Percentiles rank a stretch among this genome's conserved stretches.
These are phyloP conservation scores for Diadromus collaris DNA, from an alignment of 2,888 invertebrate species.

Conservation along the genomic window DNA sequence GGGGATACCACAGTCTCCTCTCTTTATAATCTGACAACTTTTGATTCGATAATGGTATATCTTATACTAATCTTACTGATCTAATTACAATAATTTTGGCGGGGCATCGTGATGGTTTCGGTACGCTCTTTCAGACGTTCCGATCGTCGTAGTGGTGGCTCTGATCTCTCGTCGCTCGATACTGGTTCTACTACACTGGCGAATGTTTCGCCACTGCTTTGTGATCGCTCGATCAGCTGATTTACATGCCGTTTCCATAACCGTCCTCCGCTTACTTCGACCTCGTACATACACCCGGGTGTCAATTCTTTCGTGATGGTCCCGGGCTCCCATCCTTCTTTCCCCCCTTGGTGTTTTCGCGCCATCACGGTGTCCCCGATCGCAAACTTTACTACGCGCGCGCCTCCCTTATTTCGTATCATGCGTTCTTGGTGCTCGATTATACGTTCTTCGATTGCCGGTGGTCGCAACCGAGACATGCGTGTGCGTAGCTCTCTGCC, in stretches of 20 bases:
- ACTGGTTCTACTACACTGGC: not conserved
- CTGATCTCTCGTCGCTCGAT: no score
- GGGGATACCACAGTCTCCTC: constrained; percentile 35
- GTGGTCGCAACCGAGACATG: constrained; percentile 37
- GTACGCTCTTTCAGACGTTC: no score
- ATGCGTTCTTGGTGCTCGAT: constrained; percentile 15
- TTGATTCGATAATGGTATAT: not conserved
- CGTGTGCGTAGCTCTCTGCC: constrained; percentile 42
- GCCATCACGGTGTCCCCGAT: constrained; percentile 19
- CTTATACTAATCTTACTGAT: no score
- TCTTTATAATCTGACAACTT: constrained; percentile 14
- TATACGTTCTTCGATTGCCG: constrained; percentile 12
- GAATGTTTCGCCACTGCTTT: constrained; percentile 6
- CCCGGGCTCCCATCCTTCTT: constrained; percentile 28
- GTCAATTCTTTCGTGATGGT: constrained; percentile 15
- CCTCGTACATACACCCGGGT: constrained; percentile 17
- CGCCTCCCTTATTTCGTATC: constrained; percentile 12
- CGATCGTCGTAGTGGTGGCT: no score
- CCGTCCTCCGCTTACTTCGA: constrained; percentile 7
- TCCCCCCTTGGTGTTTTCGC: not conserved
- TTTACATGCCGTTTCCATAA: constrained; percentile 12
- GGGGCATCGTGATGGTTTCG: no score
- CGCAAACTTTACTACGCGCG: not conserved
- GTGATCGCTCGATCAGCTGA: constrained; percentile 15
- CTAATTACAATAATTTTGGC: no score